Percentiles rank a stretch among this genome's conserved stretches.
phyloP scores from a whole-genome alignment of 2,888 invertebrate species.

The Gryllus longicercus region DNA sequence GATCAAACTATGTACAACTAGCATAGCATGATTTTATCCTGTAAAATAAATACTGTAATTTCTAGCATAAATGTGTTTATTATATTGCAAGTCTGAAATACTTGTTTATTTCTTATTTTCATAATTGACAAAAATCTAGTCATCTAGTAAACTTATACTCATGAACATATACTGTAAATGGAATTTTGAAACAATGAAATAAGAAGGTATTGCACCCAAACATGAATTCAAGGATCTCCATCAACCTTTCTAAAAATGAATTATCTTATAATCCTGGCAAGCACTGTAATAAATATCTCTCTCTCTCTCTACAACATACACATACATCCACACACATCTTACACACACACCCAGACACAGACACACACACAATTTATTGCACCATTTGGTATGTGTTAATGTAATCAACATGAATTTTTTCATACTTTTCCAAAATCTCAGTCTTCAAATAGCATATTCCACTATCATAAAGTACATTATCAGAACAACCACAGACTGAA shows the following conservation, averaged over 20 bases:
- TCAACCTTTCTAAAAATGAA: background rate
- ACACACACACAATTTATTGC: conserved; percentile 30
- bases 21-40: too few relatives aligned
- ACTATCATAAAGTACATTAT: background rate
- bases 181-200: too few relatives aligned
- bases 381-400: conserved; percentile 34
- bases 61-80: background rate
- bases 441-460: conserved; percentile 20
- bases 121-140: too few relatives aligned
- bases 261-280: background rate
- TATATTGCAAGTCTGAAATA: background rate
- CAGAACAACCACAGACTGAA: background rate
- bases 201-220: background rate
- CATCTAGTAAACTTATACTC: too few relatives aligned
- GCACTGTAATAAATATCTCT: background rate
- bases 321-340: too few relatives aligned
- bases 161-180: too few relatives aligned
- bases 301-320: background rate
- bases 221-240: background rate
- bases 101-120: background rate
- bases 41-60: conserved; percentile 3
- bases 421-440: conserved; percentile 23
- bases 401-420: conserved; percentile 29
- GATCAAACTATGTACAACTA: too few relatives aligned
- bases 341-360: too few relatives aligned